These are phyloP conservation scores for Ctenicera cuprea DNA, from an alignment of 2,888 invertebrate species.

Conservation along the genomic window DNA sequence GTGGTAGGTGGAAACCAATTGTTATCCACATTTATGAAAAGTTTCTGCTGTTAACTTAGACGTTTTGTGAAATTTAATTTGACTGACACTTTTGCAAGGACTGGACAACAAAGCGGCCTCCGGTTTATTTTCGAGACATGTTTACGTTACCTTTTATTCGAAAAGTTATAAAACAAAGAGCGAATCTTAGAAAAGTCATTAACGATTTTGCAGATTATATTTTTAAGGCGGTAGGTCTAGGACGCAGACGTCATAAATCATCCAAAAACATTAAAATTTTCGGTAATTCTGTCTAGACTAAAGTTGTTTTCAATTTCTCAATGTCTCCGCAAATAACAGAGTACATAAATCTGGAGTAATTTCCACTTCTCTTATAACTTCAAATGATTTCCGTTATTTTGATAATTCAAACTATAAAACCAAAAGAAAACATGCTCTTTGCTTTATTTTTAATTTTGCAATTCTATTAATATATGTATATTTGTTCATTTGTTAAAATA, in stretches of 20 bases:
- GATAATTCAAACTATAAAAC: background rate
- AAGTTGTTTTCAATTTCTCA: conserved; percentile 53
- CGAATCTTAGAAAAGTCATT: conserved; percentile 46
- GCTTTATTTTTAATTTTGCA: conserved; percentile 10
- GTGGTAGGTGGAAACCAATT: conserved; percentile 47
- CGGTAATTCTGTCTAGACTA: conserved; percentile 55
- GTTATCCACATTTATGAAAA: conserved; percentile 47
- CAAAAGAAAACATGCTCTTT: too few species aligned
- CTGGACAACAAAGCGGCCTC: conserved; percentile 27
- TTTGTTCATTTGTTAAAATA: background rate
- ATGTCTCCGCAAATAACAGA: conserved; percentile 45
- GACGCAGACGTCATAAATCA: conserved; percentile 59
- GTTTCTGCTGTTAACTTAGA: conserved; percentile 39
- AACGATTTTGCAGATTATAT: conserved; percentile 54
- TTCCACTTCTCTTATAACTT: conserved; percentile 17
- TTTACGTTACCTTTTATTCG: conserved; percentile 28
- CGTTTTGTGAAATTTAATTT: conserved; percentile 44
- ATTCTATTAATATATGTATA: too few species aligned
- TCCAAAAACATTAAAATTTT: conserved; percentile 53
- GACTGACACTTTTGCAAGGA: conserved; percentile 40
- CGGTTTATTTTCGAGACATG: conserved; percentile 34
- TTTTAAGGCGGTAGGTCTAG: conserved; percentile 56
- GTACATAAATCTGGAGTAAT: conserved; percentile 30
- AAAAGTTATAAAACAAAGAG: conserved; percentile 45
- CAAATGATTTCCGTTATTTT: background rate